Percentiles rank a stretch among this genome's conserved stretches.
phyloP scores from a whole-genome alignment of 2,888 invertebrate genomes.

The Leucophenga montana region DNA sequence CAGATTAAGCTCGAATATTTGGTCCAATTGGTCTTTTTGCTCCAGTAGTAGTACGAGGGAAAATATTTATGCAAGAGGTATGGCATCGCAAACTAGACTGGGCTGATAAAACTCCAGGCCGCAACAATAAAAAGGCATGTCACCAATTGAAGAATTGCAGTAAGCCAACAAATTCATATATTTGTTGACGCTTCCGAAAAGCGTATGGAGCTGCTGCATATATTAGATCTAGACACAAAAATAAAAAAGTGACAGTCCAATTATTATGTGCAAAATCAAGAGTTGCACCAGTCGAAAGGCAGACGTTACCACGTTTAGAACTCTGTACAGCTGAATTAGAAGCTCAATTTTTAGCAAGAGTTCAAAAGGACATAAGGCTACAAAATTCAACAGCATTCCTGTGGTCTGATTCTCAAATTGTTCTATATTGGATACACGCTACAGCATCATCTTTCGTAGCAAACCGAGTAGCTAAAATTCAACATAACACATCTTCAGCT shows the following conservation, averaged over 20 bases:
- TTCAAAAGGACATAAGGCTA: not conserved
- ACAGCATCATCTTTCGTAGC: not conserved
- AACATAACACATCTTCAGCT: not conserved
- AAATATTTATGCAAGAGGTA: too few relatives aligned
- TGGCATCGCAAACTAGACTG: too few relatives aligned
- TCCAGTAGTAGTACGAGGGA: too few relatives aligned
- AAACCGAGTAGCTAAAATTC: not conserved
- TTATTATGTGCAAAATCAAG: not conserved
- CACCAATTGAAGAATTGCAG: too few relatives aligned
- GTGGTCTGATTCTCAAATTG: not conserved
- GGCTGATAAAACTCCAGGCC: too few relatives aligned
- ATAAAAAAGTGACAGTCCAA: not conserved
- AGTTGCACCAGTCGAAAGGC: not conserved
- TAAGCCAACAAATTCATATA: too few relatives aligned
- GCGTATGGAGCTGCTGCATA: too few relatives aligned
- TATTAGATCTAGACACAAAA: too few relatives aligned
- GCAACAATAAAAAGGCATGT: too few relatives aligned
- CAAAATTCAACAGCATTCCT: not conserved
- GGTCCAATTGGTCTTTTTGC: too few relatives aligned
- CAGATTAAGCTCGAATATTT: too few relatives aligned
- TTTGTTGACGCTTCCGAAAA: too few relatives aligned
- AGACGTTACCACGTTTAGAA: not conserved
- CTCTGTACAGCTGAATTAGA: not conserved
- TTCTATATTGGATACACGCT: conserved; percentile 3
- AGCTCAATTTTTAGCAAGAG: not conserved